Conservation (phyloP, 2,888 invertebrate species). For the Calameuta filiformis region DNA sequence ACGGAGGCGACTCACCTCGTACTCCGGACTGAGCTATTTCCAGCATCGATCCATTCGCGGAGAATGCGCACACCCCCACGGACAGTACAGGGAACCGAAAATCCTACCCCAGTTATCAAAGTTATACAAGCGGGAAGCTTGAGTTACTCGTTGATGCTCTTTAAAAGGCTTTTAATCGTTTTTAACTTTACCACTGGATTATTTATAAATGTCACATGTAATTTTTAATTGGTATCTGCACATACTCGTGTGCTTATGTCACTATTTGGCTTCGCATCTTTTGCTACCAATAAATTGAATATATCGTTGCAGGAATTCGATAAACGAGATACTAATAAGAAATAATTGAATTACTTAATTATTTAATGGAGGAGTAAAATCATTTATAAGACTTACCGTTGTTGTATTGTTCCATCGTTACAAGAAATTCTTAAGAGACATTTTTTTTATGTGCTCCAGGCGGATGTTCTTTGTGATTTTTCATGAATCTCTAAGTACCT, state of each 20-base stretch:
- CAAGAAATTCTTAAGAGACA: not conserved
- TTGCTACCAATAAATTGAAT: not conserved
- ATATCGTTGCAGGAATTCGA: not conserved
- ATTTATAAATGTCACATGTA: not conserved
- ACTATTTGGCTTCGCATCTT: not conserved
- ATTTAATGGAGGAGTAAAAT: not conserved
- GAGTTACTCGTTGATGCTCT: not conserved
- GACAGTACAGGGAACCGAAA: not conserved
- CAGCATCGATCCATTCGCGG: conserved; percentile 62
- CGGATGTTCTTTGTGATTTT: not conserved
- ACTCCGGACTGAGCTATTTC: conserved; percentile 61
- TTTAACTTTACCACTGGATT: not conserved
- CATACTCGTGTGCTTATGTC: not conserved
- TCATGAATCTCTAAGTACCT: not conserved
- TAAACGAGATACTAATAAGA: not conserved
- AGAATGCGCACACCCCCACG: conserved; percentile 50
- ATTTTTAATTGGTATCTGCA: not conserved
- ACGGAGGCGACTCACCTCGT: conserved; percentile 62
- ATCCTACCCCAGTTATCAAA: not conserved
- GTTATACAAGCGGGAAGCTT: not conserved
- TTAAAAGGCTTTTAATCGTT: not conserved
- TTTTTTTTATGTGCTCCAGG: not conserved
- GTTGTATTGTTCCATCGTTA: not conserved
- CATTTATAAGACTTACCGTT: not conserved
- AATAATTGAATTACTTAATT: not conserved